phyloP scores from a whole-genome alignment of 1,140 invertebrate genomes.

The Ridgeia piscesae region DNA sequence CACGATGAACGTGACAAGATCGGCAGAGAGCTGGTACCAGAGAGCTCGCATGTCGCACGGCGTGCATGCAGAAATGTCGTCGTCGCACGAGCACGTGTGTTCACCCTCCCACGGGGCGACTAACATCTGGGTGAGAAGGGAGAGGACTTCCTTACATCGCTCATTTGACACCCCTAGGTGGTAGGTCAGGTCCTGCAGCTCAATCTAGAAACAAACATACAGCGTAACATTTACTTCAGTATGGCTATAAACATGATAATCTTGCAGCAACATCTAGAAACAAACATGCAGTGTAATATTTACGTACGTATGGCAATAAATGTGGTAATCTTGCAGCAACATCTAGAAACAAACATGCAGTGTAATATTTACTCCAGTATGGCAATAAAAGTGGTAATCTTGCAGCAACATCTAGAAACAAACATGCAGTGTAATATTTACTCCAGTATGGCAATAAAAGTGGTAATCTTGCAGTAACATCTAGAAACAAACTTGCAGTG shows the following conservation, averaged over 20 bases:
- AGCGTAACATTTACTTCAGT: background rate
- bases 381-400: no score
- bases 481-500: slow-evolving; percentile 34
- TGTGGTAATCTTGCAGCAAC: no score
- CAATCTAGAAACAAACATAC: slow-evolving; percentile 67
- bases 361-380: no score
- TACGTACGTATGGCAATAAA: no score
- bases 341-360: no score
- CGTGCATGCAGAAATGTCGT: slow-evolving; percentile 71
- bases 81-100: slow-evolving; percentile 68
- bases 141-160: slow-evolving; percentile 75
- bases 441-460: no score
- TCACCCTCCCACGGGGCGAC: slow-evolving; percentile 73
- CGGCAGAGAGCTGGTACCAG: slow-evolving; percentile 87
- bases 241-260: no score
- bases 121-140: slow-evolving; percentile 80
- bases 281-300: no score
- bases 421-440: no score
- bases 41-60: slow-evolving; percentile 90
- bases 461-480: no score
- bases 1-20: slow-evolving; percentile 72
- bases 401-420: no score
- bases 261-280: no score
- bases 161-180: slow-evolving; percentile 78
- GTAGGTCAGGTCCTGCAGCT: slow-evolving; percentile 85